These are phyloP conservation scores for Halictus quadricinctus DNA, from an alignment of 2,888 invertebrate genomes.

Conservation along the genomic window DNA sequence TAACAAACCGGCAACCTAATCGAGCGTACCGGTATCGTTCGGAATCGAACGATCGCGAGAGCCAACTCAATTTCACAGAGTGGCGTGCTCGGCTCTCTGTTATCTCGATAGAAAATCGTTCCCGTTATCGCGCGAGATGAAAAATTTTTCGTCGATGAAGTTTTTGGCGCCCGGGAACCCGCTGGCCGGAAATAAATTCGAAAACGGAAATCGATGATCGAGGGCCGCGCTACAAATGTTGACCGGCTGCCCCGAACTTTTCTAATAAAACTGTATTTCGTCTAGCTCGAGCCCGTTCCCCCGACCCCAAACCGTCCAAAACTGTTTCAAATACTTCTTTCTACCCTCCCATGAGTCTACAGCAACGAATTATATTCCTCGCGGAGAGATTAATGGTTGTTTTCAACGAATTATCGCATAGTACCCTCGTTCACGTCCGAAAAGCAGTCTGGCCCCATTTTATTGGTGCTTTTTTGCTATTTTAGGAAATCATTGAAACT, in stretches of 20 bases:
- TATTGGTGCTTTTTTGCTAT: neutral
- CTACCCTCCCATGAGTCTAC: neutral
- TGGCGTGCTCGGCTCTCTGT: neutral
- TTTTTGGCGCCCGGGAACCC: neutral
- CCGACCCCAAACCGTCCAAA: neutral
- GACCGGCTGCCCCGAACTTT: constrained; percentile 49
- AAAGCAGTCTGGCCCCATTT: neutral
- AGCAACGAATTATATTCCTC: constrained; percentile 1
- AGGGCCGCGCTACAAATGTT: constrained; percentile 34
- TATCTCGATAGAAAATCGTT: constrained; percentile 10
- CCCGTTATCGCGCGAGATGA: constrained; percentile 18
- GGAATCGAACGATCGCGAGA: neutral
- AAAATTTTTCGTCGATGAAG: neutral
- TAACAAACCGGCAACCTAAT: neutral
- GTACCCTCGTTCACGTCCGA: neutral
- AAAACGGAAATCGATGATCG: constrained; percentile 37
- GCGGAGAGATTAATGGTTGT: neutral
- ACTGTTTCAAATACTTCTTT: constrained; percentile 20
- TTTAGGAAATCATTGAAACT: no score
- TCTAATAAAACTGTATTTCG: constrained; percentile 52
- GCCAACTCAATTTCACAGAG: constrained; percentile 8
- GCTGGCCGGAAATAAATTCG: constrained; percentile 42
- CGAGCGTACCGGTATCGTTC: neutral
- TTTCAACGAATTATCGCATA: neutral
- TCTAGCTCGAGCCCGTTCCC: neutral